A percentile compares a stretch with the other conserved stretches of the same genome.
phyloP scores from a whole-genome alignment of 2,888 invertebrate genomes.

The Clitarchus hookeri region DNA sequence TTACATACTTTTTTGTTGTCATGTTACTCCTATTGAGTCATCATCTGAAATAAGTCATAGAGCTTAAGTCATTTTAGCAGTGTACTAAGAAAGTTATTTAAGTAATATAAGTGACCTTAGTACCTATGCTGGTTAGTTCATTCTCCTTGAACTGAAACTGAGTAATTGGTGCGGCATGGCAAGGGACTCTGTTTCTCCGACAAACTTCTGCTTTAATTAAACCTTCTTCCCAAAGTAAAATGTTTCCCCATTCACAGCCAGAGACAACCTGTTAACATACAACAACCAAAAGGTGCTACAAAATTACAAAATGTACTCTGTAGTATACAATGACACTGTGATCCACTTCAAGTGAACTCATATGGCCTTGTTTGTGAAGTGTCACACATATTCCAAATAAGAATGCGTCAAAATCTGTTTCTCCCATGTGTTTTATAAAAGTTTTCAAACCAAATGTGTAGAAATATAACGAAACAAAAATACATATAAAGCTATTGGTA shows the following conservation, averaged over 20 bases:
- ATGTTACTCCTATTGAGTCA: no score
- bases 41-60: no score
- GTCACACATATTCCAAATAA: no score
- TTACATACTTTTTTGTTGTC: no score
- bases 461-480: no score
- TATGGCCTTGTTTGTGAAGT: no score
- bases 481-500: no score
- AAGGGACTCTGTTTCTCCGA: conserved; percentile 69
- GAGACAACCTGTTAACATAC: conserved; percentile 67
- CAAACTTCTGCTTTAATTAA: conserved; percentile 84
- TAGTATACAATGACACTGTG: background rate
- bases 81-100: background rate
- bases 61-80: no score
- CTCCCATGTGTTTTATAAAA: no score
- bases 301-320: background rate
- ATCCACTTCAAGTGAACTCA: no score
- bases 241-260: conserved; percentile 89
- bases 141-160: conserved; percentile 62
- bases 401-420: no score
- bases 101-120: conserved; percentile 43
- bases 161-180: conserved; percentile 77
- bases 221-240: conserved; percentile 89
- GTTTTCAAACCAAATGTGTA: no score
- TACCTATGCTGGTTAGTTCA: conserved; percentile 62
- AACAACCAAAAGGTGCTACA: background rate